Evolutionary conservation across 2,888 invertebrate genomes (phyloP).

Genomic region (Macaria liturata): DNA sequence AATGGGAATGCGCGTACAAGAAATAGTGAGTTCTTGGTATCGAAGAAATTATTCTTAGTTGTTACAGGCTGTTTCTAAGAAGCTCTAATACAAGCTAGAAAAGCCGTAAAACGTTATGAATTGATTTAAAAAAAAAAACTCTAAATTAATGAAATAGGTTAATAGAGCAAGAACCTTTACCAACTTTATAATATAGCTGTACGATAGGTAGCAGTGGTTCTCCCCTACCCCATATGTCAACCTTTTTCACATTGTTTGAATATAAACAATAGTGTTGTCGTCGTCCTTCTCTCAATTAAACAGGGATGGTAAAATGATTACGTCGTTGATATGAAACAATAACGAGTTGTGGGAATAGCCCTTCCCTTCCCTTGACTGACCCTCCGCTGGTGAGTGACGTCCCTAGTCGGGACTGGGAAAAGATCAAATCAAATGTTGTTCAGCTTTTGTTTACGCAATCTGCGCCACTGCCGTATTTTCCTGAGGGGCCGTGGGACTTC

Average conservation of each 20-base stretch:
- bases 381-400: slow-evolving; percentile 55
- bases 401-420: slow-evolving; percentile 38
- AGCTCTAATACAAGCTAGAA: too few relatives aligned
- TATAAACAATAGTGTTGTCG: slow-evolving; percentile 27
- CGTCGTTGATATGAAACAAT: slow-evolving; percentile 61
- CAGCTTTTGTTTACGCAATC: slow-evolving; percentile 30
- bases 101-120: too few relatives aligned
- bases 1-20: background rate
- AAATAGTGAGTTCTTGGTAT: too few relatives aligned
- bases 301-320: slow-evolving; percentile 53
- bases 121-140: too few relatives aligned
- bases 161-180: too few relatives aligned
- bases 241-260: slow-evolving; percentile 22
- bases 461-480: slow-evolving; percentile 14
- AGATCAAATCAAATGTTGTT: slow-evolving; percentile 36
- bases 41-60: too few relatives aligned
- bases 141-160: too few relatives aligned
- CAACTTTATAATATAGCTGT: too few relatives aligned
- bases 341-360: slow-evolving; percentile 69
- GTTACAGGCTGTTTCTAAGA: too few relatives aligned
- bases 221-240: slow-evolving; percentile 6
- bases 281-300: slow-evolving; percentile 45
- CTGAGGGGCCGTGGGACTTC: slow-evolving; percentile 1
- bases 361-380: slow-evolving; percentile 50
- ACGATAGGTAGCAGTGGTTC: background rate